These are phyloP conservation scores for Edolisoma coerulescens DNA, from an alignment of 2,113 vertebrate species.

Conservation along the genomic window DNA sequence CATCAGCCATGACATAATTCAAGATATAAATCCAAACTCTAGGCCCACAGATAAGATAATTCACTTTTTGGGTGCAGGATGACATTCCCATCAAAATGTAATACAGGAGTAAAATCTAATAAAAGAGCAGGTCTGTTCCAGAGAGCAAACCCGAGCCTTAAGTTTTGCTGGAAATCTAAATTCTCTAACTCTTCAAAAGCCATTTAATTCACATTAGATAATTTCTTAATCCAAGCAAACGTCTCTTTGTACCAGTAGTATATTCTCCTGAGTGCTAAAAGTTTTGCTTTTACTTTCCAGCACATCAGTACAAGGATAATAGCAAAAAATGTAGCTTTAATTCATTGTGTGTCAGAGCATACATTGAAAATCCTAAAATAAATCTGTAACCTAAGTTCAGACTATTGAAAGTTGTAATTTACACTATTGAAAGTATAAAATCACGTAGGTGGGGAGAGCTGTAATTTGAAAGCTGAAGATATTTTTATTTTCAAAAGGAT, in stretches of 20 bases:
- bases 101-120: not conserved
- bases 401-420: not conserved
- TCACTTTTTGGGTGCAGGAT: not conserved
- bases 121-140: not conserved
- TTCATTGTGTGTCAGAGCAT: not conserved
- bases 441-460: not conserved
- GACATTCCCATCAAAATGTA: not conserved
- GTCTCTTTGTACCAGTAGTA: not conserved
- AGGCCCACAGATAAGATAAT: not conserved
- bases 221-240: not conserved
- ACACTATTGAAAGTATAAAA: not conserved
- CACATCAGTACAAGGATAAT: not conserved
- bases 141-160: not conserved
- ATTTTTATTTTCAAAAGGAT: not conserved
- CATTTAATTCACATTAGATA: not conserved
- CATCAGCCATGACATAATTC: not conserved
- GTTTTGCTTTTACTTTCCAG: not conserved
- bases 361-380: not conserved
- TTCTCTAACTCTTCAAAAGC: not conserved
- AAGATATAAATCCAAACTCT: not conserved
- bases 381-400: not conserved
- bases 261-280: not conserved
- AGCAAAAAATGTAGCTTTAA: not conserved
- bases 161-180: not conserved
- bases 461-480: not conserved